These are phyloP conservation scores for Poeciliopsis paucimaculata DNA, from an alignment of 2,797 vertebrate species.

Conservation along the genomic window DNA sequence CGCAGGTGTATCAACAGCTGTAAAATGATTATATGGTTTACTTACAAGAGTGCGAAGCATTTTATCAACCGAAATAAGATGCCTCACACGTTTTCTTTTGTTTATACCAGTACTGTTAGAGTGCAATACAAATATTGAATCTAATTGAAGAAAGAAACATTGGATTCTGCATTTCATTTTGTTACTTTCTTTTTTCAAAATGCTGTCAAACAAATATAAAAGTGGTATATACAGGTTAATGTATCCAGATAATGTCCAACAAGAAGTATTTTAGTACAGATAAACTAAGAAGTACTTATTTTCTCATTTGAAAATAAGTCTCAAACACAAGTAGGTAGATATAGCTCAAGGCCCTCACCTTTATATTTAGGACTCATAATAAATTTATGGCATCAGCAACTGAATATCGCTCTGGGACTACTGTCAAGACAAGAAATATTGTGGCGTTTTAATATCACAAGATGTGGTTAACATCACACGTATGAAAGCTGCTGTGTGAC, in stretches of 20 bases:
- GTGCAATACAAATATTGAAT: conserved; percentile 16
- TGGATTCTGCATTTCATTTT: background rate
- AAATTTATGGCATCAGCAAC: background rate
- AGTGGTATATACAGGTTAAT: background rate
- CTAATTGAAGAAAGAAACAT: conserved; percentile 6
- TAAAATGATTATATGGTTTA: conserved; percentile 53
- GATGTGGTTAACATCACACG: background rate
- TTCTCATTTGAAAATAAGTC: background rate
- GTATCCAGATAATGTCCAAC: background rate
- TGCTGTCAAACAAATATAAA: background rate
- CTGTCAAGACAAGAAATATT: conserved; percentile 1
- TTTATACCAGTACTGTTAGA: conserved; percentile 25
- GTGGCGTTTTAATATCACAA: background rate
- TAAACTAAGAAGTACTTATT: background rate
- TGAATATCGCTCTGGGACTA: background rate
- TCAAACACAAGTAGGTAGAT: background rate
- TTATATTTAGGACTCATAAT: background rate
- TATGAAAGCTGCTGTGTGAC: background rate
- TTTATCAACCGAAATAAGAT: conserved; percentile 44
- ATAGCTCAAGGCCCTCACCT: background rate
- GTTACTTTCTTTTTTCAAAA: background rate
- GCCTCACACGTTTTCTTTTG: conserved; percentile 10
- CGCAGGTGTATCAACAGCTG: conserved; percentile 55
- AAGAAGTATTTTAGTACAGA: background rate
- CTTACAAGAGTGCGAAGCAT: conserved; percentile 37